Conservation (phyloP, 2,888 invertebrate species). For the Calameuta filiformis region DNA sequence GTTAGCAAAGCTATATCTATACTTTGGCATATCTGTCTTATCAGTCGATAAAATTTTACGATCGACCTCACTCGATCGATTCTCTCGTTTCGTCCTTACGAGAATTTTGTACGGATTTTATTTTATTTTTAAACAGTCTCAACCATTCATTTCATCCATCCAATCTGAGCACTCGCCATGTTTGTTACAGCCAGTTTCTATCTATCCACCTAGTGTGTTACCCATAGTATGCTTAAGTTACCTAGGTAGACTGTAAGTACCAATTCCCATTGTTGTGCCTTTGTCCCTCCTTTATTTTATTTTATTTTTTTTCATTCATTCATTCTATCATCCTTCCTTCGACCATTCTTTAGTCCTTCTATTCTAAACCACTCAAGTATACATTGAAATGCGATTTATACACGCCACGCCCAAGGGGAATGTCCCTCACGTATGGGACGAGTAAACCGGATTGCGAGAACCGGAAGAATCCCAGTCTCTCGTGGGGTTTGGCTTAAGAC, state of each 20-base stretch:
- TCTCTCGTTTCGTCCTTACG: background rate
- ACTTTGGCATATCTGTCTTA: background rate
- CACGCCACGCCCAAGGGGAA: constrained; percentile 9
- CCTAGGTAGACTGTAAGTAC: background rate
- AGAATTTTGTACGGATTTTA: background rate
- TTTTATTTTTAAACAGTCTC: background rate
- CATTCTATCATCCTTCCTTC: background rate
- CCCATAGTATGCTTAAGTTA: background rate
- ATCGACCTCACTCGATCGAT: background rate
- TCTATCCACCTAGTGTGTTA: background rate
- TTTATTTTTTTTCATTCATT: background rate
- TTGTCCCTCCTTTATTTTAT: background rate
- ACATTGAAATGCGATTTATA: constrained; percentile 48
- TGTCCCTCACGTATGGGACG: background rate
- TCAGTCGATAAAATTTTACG: background rate
- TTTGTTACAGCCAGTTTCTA: background rate
- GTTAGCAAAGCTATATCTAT: background rate
- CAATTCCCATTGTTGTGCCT: background rate
- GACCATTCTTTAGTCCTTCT: constrained; percentile 1
- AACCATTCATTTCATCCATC: background rate
- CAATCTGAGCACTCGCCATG: background rate
- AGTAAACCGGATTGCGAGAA: constrained; percentile 10
- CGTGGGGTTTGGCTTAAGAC: constrained; percentile 39
- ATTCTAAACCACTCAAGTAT: constrained; percentile 9
- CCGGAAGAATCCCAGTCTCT: constrained; percentile 6